phyloP scores from a whole-genome alignment of 1,140 invertebrate genomes.

The Chrysopa pallens region DNA sequence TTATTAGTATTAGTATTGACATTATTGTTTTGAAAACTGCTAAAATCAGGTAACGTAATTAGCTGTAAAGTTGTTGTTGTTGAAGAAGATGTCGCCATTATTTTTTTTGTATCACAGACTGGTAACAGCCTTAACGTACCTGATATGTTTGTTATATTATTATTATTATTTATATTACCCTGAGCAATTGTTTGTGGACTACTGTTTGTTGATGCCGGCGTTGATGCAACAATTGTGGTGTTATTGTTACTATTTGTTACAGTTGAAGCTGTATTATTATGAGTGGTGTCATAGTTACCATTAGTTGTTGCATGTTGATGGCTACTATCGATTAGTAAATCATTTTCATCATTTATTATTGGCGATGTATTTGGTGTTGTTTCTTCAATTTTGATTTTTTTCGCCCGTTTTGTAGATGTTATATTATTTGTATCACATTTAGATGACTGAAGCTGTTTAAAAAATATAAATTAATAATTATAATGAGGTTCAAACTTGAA shows the following conservation, averaged over 20 bases:
- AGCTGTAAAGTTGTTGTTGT: conserved; percentile 5
- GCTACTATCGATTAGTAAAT: background rate
- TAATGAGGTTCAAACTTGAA: too few relatives aligned
- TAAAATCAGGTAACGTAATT: conserved; percentile 23
- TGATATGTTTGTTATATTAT: too few relatives aligned
- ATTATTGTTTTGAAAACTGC: conserved; percentile 16
- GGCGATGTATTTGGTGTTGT: background rate
- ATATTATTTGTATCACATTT: conserved; percentile 5
- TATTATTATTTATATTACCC: too few relatives aligned
- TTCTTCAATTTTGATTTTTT: background rate
- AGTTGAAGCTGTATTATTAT: too few relatives aligned
- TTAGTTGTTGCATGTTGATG: too few relatives aligned
- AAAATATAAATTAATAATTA: too few relatives aligned
- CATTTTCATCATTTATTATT: background rate
- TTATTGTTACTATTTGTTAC: too few relatives aligned
- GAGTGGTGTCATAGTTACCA: too few relatives aligned
- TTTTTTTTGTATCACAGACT: background rate
- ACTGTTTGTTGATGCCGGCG: conserved; percentile 9
- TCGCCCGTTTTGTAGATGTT: background rate
- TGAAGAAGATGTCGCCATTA: background rate
- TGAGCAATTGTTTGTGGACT: conserved; percentile 8
- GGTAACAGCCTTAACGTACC: too few relatives aligned
- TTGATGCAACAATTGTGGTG: background rate
- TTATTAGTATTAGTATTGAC: too few relatives aligned
- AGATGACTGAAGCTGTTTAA: conserved; percentile 6